Base-by-base conservation (phyloP, 2,888 invertebrate genomes). In the Philereme vetulata region DNA sequence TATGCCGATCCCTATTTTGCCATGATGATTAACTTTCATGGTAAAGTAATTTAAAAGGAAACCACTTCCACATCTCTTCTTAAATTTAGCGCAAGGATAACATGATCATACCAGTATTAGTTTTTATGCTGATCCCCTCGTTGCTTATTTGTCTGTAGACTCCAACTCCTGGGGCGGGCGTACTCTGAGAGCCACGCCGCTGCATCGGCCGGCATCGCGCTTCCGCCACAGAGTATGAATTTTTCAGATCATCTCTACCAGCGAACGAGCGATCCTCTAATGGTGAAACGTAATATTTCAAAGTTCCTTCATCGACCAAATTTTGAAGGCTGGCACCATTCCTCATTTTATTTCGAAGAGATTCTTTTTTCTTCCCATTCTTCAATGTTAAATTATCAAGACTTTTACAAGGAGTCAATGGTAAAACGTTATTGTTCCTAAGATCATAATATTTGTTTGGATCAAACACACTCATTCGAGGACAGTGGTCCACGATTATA, bases 361-460 rank as follows among this genome's bases (percentile, higher is more conserved):
- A 51, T 36, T 77, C 76, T 40, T 76, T 78, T 56, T 69, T 83
- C 61, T 78, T 84, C 1, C 68, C 67, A 7, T 82, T 79, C 65
- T 80, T 85, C 33, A 84, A 68, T n/a, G 85, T 86, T 66, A 93
- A 80, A 66, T 92, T 92, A 69, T 93, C 92, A 65, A 92, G 86
- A 76, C 93, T 93, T 74, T 92, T 93, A 60, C 91, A 92, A 1
- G 91, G 81, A 46, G 83, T 74, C 50, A 91, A 72, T 5, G 81
- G 66, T 38, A 78, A 64, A n/a, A 86, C 67, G 58, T 92, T 90
- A 72, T 91, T 90, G 68, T 92, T 92, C 62, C 84, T 80, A 36
- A 88, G 67, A 63, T 90, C 89, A 66, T 84, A 82, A 70, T 86
- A 86, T 67, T 84, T 88, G 50, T 80, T 86, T 6, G 85, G 79